A percentile compares a stretch with the other conserved stretches of the same genome.
Conservation (phyloP, 2,888 invertebrate species). For the Barypeithes pellucidus region DNA sequence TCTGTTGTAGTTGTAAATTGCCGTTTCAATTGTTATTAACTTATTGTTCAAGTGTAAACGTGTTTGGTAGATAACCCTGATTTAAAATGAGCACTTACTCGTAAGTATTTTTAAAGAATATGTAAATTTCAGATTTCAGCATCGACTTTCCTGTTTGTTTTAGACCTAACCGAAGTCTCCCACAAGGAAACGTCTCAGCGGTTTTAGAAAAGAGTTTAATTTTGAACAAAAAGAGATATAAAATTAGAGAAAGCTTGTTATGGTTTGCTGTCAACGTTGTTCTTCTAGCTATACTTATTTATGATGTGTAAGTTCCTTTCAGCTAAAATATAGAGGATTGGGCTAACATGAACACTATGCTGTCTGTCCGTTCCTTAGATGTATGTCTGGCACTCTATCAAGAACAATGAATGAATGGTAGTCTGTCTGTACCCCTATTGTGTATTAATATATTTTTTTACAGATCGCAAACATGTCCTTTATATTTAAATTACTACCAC, state of each 20-base stretch:
- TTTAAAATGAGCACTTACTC: constrained; percentile 10
- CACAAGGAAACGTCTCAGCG: constrained; percentile 61
- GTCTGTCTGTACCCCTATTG: too few relatives aligned
- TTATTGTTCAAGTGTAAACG: too few relatives aligned
- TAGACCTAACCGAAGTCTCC: constrained; percentile 49
- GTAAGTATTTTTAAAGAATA: constrained; percentile 15
- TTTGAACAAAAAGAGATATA: constrained; percentile 72
- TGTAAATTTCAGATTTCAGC: neutral
- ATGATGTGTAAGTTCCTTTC: constrained; percentile 75
- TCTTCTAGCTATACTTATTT: constrained; percentile 73
- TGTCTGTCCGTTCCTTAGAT: too few relatives aligned
- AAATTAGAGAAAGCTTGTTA: constrained; percentile 73
- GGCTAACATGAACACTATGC: neutral
- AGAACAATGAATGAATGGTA: too few relatives aligned
- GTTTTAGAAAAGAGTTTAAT: constrained; percentile 74
- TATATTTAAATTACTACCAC: constrained; percentile 69
- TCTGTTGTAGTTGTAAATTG: too few relatives aligned
- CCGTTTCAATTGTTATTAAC: neutral
- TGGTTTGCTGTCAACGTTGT: constrained; percentile 76
- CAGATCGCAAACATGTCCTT: constrained; percentile 71
- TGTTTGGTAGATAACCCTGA: neutral
- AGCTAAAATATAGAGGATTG: neutral
- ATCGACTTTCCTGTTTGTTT: constrained; percentile 37
- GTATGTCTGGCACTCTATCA: too few relatives aligned
- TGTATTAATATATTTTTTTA: constrained; percentile 49